Evolutionary conservation across 2,888 invertebrate genomes (phyloP), one percentile per base, ranked within the genome.

Genomic region (Melinaea marsaeus): DNA sequence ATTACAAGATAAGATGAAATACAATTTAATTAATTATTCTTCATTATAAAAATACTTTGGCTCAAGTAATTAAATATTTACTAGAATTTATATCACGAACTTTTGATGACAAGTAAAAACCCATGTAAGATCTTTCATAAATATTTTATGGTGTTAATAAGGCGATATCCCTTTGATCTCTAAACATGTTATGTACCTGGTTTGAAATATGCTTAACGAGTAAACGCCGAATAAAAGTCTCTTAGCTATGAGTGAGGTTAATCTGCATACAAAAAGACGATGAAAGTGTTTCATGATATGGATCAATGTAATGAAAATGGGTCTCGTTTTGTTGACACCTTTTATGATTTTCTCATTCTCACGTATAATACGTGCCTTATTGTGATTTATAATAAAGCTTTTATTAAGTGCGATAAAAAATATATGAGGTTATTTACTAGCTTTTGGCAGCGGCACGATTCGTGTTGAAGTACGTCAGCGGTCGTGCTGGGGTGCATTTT

Each of bases 221-320:
- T 57, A 47, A 66, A 58, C 51, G 51, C 51, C 58, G 33, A 71
- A 65, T 61, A 64, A 61, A 68, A 72, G 70, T 71, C 69, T 71
- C 69, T 75, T 67, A 73, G 75, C 71, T 70, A 70, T 66, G 67
- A 71, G 69, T 71, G 73, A 68, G 68, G 63, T 71, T 75, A 75
- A 84, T 84, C 85, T 84, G 79, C 84, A 84, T 83, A 75, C 75
- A 77, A 79, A 82, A 80, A 79, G 79, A 60, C 76, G 71, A 74
- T 79, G 74, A 75, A 79, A 78, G 74, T 71, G 72, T 74, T 71
- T 64, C 67, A 63, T 57, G 60, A 69, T 64, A 63, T 68, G 69
- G 76, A 81, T 81, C 79, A 75, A 81, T 77, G 75, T 76, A 74
- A 62, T 58, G 55, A 48, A 61, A 64, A 56, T 47, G 47, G 55